phyloP scores from a whole-genome alignment of 2,113 vertebrate genomes.

The Nerophis ophidion region DNA sequence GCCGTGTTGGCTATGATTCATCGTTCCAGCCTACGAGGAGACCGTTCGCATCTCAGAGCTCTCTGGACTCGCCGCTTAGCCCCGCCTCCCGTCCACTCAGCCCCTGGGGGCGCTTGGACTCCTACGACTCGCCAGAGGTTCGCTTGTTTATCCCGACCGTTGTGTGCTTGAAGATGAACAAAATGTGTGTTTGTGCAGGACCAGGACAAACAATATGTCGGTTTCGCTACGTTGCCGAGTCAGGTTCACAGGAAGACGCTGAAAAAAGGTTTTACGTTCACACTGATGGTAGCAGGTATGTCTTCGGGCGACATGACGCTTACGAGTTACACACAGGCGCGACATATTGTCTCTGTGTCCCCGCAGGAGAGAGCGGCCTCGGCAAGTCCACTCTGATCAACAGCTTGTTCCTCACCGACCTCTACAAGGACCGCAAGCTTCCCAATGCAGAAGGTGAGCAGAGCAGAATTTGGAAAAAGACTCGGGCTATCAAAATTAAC shows the following conservation, averaged over 20 bases:
- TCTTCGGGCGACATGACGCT: neutral
- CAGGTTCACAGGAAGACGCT: slow-evolving; percentile 93
- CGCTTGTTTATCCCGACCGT: neutral
- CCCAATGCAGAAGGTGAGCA: slow-evolving; percentile 65
- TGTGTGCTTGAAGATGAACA: too few relatives aligned
- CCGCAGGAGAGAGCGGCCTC: slow-evolving; percentile 86
- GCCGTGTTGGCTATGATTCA: neutral
- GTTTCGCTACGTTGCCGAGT: slow-evolving; percentile 83
- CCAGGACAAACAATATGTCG: slow-evolving; percentile 79
- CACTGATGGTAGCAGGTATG: slow-evolving; percentile 94
- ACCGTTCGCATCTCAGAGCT: slow-evolving; percentile 43
- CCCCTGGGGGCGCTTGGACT: slow-evolving; percentile 57
- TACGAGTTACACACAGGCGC: neutral
- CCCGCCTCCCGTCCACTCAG: slow-evolving; percentile 48
- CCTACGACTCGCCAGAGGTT: slow-evolving; percentile 62
- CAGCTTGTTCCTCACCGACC: slow-evolving; percentile 91
- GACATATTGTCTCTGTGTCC: neutral
- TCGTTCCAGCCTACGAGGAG: slow-evolving; percentile 29
- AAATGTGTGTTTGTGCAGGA: slow-evolving; percentile 54
- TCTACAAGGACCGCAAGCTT: slow-evolving; percentile 75
- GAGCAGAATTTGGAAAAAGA: neutral
- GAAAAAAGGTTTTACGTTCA: slow-evolving; percentile 96
- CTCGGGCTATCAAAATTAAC: too few relatives aligned
- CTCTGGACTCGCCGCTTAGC: slow-evolving; percentile 48
- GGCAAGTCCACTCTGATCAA: slow-evolving; percentile 94